Base-by-base conservation (phyloP, 1,140 invertebrate species). In the Drosophila teissieri region DNA sequence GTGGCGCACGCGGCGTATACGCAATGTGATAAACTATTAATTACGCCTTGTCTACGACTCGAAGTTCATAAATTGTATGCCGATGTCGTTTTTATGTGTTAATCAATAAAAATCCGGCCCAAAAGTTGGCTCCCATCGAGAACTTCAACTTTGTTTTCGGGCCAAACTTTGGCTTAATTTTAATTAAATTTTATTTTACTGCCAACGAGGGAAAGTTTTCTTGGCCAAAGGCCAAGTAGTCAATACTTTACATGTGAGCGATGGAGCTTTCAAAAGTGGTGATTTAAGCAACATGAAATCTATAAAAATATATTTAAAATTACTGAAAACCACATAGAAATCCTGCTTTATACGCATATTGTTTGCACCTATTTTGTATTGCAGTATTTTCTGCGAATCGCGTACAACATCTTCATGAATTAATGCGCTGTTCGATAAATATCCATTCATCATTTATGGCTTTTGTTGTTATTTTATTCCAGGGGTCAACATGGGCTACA, bases 401-500 rank as follows among this genome's bases (percentile, higher is more conserved):
- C 67, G 70, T 70, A 60, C 44, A 48, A 42, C n/a, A 17, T 8
- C 31, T 14, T 15, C 8, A 2, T 17, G 46, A 31, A 48, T 48
- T 27, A 60, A 81, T 65, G 31, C 27, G 40, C 36, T 42, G 48
- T 60, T 49, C 58, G 56, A 53, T 36, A 40, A n/a, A 24, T 46
- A 49, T 39, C 44, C 45, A 42, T 52, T 40, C 37, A 48, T 37
- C 48, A 52, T 64, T 36, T 64, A 4, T 31, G 0, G 1, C 0
- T 31, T 8, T 10, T 31, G 8, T 31, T 31, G 31, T 31, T 31
- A 7, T 31, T 8, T 8, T 31, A 8, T 68, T 72, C 51, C 91
- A 96, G 95, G 95, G 94, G 95, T 96, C 69, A 97, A 96, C 92
- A 97, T 97, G 95, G 96, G 95, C 52, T 97, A 97, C 93, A 95